These are phyloP conservation scores for Paratilapia polleni DNA, from an alignment of 2,113 vertebrate species.

Conservation along the genomic window DNA sequence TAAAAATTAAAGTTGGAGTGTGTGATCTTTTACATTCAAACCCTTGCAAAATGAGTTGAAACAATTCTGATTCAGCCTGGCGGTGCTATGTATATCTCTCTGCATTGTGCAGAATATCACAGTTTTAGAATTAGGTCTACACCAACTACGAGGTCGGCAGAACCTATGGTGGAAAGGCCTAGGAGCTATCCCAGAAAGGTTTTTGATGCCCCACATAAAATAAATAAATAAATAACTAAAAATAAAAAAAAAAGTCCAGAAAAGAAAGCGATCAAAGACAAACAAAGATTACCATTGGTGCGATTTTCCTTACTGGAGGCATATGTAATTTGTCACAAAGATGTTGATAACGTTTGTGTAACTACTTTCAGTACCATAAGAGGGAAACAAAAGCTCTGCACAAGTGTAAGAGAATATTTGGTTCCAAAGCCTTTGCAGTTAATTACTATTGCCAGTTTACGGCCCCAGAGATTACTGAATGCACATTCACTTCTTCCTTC, in stretches of 20 bases:
- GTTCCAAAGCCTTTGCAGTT: neutral
- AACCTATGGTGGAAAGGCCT: neutral
- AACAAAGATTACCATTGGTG: neutral
- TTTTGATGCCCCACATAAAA: neutral
- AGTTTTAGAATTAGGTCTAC: neutral
- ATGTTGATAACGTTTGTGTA: neutral
- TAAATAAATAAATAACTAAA: no score
- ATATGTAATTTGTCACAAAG: neutral
- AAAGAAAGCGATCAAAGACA: neutral
- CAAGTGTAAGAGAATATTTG: neutral
- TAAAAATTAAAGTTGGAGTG: neutral
- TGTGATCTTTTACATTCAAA: neutral
- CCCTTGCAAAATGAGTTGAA: neutral
- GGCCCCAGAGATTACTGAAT: neutral
- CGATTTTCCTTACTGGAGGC: neutral
- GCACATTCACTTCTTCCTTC: neutral
- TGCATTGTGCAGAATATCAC: neutral
- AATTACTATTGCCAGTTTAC: slow-evolving; percentile 2
- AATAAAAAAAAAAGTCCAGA: neutral
- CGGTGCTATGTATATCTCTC: neutral
- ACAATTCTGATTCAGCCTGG: no score
- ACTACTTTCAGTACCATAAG: neutral
- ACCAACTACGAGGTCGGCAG: neutral
- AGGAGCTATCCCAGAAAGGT: neutral
- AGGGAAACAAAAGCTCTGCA: neutral